These are phyloP conservation scores for Pelosia muscerda DNA, from an alignment of 2,888 invertebrate genomes.

Conservation along the genomic window DNA sequence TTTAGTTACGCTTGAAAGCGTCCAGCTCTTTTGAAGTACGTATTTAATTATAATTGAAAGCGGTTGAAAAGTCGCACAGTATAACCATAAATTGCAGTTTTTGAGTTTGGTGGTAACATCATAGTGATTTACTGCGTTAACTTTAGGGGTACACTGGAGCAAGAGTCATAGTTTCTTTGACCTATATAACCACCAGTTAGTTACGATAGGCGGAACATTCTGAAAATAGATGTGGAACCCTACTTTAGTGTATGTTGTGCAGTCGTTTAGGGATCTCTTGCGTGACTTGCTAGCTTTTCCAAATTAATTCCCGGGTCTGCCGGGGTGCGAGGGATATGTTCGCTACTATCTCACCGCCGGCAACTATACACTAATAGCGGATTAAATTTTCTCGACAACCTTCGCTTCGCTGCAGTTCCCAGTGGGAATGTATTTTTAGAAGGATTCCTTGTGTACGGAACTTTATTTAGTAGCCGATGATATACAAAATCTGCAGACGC, in stretches of 20 bases:
- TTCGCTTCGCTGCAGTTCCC: neutral
- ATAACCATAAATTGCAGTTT: neutral
- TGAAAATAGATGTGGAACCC: neutral
- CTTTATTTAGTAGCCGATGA: no score
- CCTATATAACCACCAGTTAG: conserved; percentile 1
- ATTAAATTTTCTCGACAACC: neutral
- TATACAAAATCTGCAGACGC: no score
- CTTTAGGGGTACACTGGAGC: conserved; percentile 1
- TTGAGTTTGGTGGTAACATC: conserved; percentile 12
- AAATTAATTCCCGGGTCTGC: no score
- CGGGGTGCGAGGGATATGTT: no score
- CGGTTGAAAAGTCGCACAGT: conserved; percentile 8
- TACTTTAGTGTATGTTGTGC: neutral
- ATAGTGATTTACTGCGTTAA: conserved; percentile 15
- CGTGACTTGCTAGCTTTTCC: no score
- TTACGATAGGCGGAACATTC: neutral
- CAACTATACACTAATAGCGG: no score
- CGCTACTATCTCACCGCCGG: no score
- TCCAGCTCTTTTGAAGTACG: conserved; percentile 13
- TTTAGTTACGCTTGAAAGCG: neutral
- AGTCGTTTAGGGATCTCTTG: neutral
- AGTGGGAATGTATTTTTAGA: neutral
- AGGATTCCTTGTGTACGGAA: neutral
- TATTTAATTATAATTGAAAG: conserved; percentile 8
- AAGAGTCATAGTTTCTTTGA: conserved; percentile 15